Evolutionary conservation across 2,888 invertebrate genomes (phyloP).

Genomic region (Cheilosia soror): DNA sequence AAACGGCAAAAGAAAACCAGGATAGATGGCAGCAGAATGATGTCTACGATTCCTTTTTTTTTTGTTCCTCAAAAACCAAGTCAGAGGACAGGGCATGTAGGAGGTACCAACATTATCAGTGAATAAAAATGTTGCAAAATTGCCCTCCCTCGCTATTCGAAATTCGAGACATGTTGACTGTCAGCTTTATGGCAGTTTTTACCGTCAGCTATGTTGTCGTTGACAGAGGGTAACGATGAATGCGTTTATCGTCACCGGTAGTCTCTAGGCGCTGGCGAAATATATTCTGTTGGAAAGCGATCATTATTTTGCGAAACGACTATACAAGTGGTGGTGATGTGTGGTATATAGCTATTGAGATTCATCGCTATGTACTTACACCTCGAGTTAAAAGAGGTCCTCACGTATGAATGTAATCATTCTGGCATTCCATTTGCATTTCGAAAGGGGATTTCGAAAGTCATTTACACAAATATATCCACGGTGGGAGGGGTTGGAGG

Average conservation of each 20-base stretch:
- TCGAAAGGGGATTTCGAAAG: slow-evolving; percentile 58
- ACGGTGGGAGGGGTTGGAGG: not conserved
- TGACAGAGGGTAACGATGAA: slow-evolving; percentile 57
- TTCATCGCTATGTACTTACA: slow-evolving; percentile 67
- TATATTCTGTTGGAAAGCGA: slow-evolving; percentile 47
- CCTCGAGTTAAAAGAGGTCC: slow-evolving; percentile 59
- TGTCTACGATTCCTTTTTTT: slow-evolving; percentile 39
- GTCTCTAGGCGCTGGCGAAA: not conserved
- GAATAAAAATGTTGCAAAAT: slow-evolving; percentile 10
- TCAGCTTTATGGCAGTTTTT: slow-evolving; percentile 68
- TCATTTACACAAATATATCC: slow-evolving; percentile 19
- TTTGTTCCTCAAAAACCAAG: not conserved
- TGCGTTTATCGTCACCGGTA: slow-evolving; percentile 64
- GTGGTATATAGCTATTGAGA: slow-evolving; percentile 2
- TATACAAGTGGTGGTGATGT: slow-evolving; percentile 2
- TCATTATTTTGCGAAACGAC: slow-evolving; percentile 65
- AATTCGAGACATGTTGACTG: slow-evolving; percentile 71
- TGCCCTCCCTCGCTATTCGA: slow-evolving; percentile 47
- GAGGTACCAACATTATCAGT: not conserved
- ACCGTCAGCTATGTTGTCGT: slow-evolving; percentile 41
- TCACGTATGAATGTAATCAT: slow-evolving; percentile 72
- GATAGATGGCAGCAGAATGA: slow-evolving; percentile 42
- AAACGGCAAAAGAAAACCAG: slow-evolving; percentile 45
- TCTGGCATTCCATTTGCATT: slow-evolving; percentile 72
- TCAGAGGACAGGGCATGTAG: not conserved